Base-by-base conservation (phyloP, 2,888 invertebrate genomes). In the Drosophila monieri region DNA sequence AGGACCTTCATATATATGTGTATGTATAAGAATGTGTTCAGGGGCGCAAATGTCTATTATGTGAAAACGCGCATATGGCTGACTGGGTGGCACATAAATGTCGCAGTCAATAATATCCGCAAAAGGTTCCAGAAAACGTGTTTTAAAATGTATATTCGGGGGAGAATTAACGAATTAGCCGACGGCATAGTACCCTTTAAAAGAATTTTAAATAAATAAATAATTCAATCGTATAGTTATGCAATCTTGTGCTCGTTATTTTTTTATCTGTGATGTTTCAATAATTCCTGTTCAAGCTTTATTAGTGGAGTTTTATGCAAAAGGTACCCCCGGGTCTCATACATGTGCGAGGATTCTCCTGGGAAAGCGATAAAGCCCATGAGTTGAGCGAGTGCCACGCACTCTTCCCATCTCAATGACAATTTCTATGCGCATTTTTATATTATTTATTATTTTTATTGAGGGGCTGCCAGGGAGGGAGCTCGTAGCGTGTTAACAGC, bases 361-460 rank as follows among this genome's bases (percentile, higher is more conserved):
- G 10, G 15, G 59, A 25, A 64, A 21, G 48, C 60, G 18, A 5
- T 3, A 75, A 85, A 85, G 76, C 68, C 59, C 68, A 65, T 48
- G 60, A 66, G 58, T 73, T 73, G 60, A 64, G 51, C 46, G 65
- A 71, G 48, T 77, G 79, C 86, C 85, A 86, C 86, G 85, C 86
- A 84, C 83, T 81, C 56, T 80, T 73, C 2, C 56, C 44, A 59
- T 52, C 47, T 25, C 46, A 23, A 49, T 49, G 46, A 18, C 68
- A 62, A 74, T 84, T 80, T 59, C 85, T 73, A 85, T 87, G 87
- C 87, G 87, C 68, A 85, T 81, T 87, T 85, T 85, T 85, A 62
- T 71, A 87, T 87, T 81, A 87, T 87, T 87, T 81, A 87, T 87
- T 76, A 78, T 86, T 75, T 66, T 46, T 69, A 77, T 67, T 44